These are phyloP conservation scores for Gouania willdenowi DNA, from an alignment of 2,797 vertebrate species.

Conservation along the genomic window DNA sequence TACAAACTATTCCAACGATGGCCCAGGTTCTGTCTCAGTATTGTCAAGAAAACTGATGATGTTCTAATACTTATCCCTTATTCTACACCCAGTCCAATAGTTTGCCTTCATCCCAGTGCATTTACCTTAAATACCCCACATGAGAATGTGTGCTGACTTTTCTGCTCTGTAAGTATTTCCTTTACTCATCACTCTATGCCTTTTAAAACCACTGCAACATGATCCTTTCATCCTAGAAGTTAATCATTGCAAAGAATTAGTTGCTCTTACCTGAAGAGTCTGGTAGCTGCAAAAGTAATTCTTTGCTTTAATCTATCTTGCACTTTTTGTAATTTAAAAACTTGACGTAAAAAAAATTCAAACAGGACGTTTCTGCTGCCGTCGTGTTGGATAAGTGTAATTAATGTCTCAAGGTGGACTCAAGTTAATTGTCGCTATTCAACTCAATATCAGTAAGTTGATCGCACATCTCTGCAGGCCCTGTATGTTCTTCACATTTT, in stretches of 20 bases:
- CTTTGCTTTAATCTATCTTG: conserved; percentile 9
- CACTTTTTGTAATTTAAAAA: conserved; percentile 8
- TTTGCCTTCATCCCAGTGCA: too few species aligned
- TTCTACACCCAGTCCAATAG: too few species aligned
- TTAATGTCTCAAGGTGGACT: conserved; percentile 23
- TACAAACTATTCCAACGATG: too few species aligned
- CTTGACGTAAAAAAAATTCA: background rate
- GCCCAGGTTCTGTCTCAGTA: too few species aligned
- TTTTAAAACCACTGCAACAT: background rate
- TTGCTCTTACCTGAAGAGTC: background rate
- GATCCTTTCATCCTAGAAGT: conserved; percentile 1
- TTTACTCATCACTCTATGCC: background rate
- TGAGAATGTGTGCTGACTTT: too few species aligned
- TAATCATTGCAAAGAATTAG: conserved; percentile 7
- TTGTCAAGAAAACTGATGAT: too few species aligned
- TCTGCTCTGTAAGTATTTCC: too few species aligned
- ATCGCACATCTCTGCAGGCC: conserved; percentile 16
- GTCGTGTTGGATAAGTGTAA: conserved; percentile 12
- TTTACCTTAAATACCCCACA: too few species aligned
- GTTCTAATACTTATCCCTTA: too few species aligned
- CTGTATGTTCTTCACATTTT: conserved; percentile 34
- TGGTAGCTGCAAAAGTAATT: conserved; percentile 5
- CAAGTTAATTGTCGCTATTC: conserved; percentile 11
- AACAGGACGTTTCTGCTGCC: conserved; percentile 1
- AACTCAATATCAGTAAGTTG: conserved; percentile 24